Evolutionary conservation across 2,888 invertebrate species (phyloP), one percentile per base, ranked within the genome.

Genomic region (Cheilosia scutellata): DNA sequence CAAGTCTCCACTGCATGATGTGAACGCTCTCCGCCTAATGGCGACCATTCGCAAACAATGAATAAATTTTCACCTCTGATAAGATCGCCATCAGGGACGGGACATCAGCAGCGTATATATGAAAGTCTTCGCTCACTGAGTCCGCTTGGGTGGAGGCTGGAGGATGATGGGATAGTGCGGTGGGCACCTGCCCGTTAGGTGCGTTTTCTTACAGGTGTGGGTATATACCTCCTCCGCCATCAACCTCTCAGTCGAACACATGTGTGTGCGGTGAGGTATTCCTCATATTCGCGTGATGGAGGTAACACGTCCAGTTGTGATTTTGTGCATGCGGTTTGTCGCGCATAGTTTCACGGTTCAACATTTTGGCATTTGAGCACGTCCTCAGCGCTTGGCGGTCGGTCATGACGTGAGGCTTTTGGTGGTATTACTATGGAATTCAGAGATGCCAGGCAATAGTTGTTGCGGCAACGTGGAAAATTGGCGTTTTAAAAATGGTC

Each of bases 51-150:
- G 82, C 87, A 78, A 82, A 83, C 87, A 87, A 88, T 88, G 88
- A 89, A 89, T 89, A 89, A 89, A 89, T 89, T 89, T 89, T 88
- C 89, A 89, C 89, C 88, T 88, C 75, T 87, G 89, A 89, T 89
- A 89, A 88, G 84, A 89, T 89, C 88, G 88, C 84, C 79, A 65
- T 60, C 70, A 84, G 80, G 80, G 80, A 72, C 60, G 76, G 29
- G 62, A 60, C 60, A 72, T 72, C 47, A 55, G 79, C 31, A 49
- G 57, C n/a, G 65, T 27, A 13, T 25, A 49, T 70, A 51, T 72
- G 62, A 72, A 57, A 62, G 76, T 68, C 53, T n/a, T n/a, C n/a
- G n/a, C n/a, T n/a, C n/a, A n/a, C n/a, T 62, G 16, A 37, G 57
- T 57, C 51, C 9, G 20, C 60, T 25, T 53, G 31, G 53, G 11